phyloP scores from a whole-genome alignment of 2,888 invertebrate species.

The Lottia scabra region DNA sequence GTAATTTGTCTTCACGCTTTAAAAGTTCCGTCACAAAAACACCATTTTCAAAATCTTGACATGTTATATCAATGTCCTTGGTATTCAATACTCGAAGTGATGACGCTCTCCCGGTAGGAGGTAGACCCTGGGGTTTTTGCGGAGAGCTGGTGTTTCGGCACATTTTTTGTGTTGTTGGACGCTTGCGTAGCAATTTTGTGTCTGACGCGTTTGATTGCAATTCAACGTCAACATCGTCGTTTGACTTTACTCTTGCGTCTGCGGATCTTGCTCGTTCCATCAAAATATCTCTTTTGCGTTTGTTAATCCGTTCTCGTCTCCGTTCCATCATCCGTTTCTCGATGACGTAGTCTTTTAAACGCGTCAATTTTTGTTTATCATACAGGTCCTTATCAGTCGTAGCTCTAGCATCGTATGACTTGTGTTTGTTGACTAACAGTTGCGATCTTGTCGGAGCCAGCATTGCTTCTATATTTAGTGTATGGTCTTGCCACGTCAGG shows the following conservation, averaged over 20 bases:
- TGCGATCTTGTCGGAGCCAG: slow-evolving; percentile 45
- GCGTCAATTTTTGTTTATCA: slow-evolving; percentile 38
- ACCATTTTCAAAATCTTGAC: neutral
- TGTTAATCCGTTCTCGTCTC: slow-evolving; percentile 27
- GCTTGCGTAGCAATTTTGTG: neutral
- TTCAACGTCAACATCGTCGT: neutral
- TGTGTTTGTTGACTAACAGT: slow-evolving; percentile 57
- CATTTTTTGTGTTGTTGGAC: neutral
- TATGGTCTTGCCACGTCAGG: slow-evolving; percentile 56
- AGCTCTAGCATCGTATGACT: slow-evolving; percentile 45
- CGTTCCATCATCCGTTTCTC: slow-evolving; percentile 47
- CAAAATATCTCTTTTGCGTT: slow-evolving; percentile 7
- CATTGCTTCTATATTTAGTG: slow-evolving; percentile 55
- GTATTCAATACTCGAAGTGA: neutral
- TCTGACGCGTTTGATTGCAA: neutral
- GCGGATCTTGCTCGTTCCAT: neutral
- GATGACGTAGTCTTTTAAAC: slow-evolving; percentile 39
- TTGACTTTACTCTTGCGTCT: neutral
- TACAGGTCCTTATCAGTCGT: slow-evolving; percentile 37
- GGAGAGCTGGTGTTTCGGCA: neutral
- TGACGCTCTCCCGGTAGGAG: neutral
- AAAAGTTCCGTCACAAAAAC: neutral
- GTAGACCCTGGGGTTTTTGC: neutral
- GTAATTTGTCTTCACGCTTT: neutral
- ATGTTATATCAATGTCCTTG: neutral